Conservation (phyloP, 2,888 invertebrate species). For the Tetramorium bicarinatum region DNA sequence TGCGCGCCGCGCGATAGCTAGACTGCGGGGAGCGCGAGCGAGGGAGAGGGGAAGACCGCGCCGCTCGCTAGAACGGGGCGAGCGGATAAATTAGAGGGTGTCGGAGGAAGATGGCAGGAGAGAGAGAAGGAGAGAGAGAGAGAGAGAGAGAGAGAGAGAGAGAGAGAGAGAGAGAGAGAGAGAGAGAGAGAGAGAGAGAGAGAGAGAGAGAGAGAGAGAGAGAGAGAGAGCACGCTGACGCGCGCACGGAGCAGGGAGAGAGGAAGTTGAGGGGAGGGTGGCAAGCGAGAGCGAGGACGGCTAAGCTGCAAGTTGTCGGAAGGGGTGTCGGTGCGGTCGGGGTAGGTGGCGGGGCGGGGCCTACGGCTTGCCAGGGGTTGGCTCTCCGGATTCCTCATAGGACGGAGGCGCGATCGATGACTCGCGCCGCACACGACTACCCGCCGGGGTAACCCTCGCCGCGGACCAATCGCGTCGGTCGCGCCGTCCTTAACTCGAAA, state of each 20-base stretch:
- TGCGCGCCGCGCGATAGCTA: constrained; percentile 67
- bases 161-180: not conserved
- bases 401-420: constrained; percentile 83
- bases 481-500: constrained; percentile 81
- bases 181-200: not conserved
- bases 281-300: constrained; percentile 65
- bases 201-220: not conserved
- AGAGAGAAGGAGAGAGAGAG: not conserved
- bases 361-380: constrained; percentile 79
- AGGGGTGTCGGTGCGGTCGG: constrained; percentile 69
- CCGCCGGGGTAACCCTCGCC: constrained; percentile 80
- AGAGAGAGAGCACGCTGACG: constrained; percentile 29
- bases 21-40: constrained; percentile 57
- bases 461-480: constrained; percentile 80
- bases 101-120: constrained; percentile 60
- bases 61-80: constrained; percentile 33
- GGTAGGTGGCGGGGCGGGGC: constrained; percentile 74
- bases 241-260: constrained; percentile 21
- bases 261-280: constrained; percentile 12
- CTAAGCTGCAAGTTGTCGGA: constrained; percentile 73
- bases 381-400: constrained; percentile 81
- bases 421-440: constrained; percentile 75
- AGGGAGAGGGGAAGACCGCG: constrained; percentile 43
- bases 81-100: constrained; percentile 46
- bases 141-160: not conserved